A percentile compares a stretch with the other conserved stretches of the same genome.
Evolutionary conservation across 2,888 invertebrate genomes (phyloP).

Genomic region (Neoaliturus tenellus): DNA sequence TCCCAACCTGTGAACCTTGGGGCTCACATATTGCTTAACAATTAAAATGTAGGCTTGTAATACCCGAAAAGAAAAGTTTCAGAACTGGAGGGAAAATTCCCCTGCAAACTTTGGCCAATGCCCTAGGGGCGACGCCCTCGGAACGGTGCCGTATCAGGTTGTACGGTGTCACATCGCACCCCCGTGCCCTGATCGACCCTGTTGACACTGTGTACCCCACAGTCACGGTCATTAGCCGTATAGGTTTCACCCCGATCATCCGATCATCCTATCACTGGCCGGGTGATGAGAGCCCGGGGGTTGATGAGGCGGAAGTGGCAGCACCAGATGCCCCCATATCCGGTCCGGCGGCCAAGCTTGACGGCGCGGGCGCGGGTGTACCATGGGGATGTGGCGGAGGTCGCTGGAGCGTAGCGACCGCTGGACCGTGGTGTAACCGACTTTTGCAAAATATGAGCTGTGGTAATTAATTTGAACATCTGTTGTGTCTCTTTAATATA

Average conservation of each 20-base stretch:
- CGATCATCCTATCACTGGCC: constrained; percentile 24
- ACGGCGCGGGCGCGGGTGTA: background rate
- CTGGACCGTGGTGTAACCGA: background rate
- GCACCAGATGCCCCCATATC: constrained; percentile 41
- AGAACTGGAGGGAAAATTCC: too few species aligned
- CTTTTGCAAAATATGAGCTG: background rate
- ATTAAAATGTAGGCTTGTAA: too few species aligned
- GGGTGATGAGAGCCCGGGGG: constrained; percentile 9
- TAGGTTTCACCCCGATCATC: background rate
- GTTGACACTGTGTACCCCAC: background rate
- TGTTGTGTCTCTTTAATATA: too few species aligned
- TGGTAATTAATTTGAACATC: too few species aligned
- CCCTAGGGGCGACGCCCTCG: too few species aligned
- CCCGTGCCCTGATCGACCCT: background rate
- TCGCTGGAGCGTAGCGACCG: background rate
- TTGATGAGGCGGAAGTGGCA: constrained; percentile 39
- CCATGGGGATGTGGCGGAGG: background rate
- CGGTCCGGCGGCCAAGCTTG: constrained; percentile 37
- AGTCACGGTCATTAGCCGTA: constrained; percentile 23
- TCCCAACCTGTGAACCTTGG: too few species aligned
- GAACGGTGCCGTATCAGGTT: too few species aligned
- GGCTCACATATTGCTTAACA: too few species aligned
- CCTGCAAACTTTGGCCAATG: too few species aligned
- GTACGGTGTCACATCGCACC: too few species aligned
- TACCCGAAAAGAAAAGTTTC: too few species aligned